Conservation (phyloP, 2,888 invertebrate genomes). For the Nymphalis c-album region DNA sequence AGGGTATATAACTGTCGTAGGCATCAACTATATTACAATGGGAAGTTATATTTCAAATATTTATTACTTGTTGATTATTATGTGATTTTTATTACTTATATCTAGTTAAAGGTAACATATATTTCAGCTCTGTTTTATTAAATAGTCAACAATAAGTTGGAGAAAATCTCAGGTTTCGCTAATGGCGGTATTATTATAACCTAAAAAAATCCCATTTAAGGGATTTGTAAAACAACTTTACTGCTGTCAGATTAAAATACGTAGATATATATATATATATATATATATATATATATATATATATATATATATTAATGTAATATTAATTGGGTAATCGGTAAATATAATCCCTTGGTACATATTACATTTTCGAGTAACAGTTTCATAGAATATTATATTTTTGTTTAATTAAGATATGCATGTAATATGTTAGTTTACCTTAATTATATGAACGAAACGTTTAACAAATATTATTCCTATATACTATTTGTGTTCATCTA, state of each 20-base stretch:
- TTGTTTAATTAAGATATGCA: conserved; percentile 19
- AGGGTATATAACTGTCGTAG: not conserved
- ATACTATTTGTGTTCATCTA: conserved; percentile 21
- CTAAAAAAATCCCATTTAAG: not conserved
- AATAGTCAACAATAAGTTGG: conserved; percentile 10
- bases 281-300: not conserved
- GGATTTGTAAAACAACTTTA: not conserved
- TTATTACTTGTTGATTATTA: not conserved
- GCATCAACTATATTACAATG: not conserved
- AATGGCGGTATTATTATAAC: not conserved
- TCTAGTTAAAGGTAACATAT: not conserved
- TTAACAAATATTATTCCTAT: conserved; percentile 16
- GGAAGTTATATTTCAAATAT: not conserved
- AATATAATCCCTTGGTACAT: conserved; percentile 4
- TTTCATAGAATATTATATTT: conserved; percentile 7
- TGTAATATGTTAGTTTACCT: conserved; percentile 7
- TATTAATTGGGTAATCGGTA: not conserved
- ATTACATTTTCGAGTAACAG: not conserved
- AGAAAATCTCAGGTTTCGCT: not conserved
- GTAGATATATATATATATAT: not conserved
- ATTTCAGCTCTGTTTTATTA: conserved; percentile 2
- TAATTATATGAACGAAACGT: conserved; percentile 20
- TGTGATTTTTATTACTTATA: not conserved
- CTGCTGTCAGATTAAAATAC: conserved; percentile 1
- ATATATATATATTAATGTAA: not conserved